phyloP scores from a whole-genome alignment of 1,140 invertebrate genomes.

The Philopotamus ludificatus region DNA sequence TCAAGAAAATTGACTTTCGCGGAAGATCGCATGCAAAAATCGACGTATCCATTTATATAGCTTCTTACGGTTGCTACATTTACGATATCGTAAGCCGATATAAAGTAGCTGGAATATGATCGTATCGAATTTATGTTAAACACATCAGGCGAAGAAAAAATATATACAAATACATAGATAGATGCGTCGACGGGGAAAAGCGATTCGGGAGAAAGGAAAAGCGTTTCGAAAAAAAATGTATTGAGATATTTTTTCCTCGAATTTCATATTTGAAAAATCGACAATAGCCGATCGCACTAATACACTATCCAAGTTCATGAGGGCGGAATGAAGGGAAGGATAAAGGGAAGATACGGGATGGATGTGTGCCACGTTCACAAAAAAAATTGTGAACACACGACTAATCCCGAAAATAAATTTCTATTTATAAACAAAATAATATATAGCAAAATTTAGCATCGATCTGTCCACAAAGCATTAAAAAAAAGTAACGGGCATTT shows the following conservation, averaged over 20 bases:
- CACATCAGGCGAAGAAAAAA: constrained; percentile 22
- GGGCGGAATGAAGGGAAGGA: constrained; percentile 23
- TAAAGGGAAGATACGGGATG: background rate
- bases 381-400: no score
- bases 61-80: constrained; percentile 15
- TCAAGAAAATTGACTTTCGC: no score
- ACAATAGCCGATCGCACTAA: constrained; percentile 34
- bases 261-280: constrained; percentile 34
- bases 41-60: background rate
- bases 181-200: no score
- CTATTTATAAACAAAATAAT: no score
- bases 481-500: background rate
- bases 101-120: constrained; percentile 18
- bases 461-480: no score
- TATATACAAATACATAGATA: no score
- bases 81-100: constrained; percentile 20
- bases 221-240: constrained; percentile 11
- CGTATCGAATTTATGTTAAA: constrained; percentile 32
- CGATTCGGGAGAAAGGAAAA: constrained; percentile 13
- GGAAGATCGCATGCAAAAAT: no score
- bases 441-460: no score
- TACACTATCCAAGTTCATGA: constrained; percentile 25
- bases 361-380: no score
- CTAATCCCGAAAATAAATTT: no score
- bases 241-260: constrained; percentile 25